Evolutionary conservation across 2,888 invertebrate genomes (phyloP).

Genomic region (Polyploca ridens): DNA sequence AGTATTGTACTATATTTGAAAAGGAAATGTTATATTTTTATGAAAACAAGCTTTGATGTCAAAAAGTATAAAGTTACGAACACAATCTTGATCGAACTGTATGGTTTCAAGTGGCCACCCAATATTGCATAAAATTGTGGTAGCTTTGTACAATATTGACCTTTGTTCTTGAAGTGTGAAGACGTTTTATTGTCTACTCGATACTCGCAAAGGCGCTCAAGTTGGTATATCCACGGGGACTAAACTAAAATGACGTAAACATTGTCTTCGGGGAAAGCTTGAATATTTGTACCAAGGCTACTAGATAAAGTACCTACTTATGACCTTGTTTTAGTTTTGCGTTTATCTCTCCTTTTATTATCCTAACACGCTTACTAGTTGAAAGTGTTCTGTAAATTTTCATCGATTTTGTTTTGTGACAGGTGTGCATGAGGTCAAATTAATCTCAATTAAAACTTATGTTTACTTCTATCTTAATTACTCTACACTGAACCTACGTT

Average conservation of each 20-base stretch:
- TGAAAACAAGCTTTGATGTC: not conserved
- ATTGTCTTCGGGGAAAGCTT: constrained; percentile 12
- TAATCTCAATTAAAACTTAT: too few species aligned
- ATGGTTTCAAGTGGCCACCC: constrained; percentile 3
- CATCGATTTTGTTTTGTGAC: not conserved
- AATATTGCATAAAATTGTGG: constrained; percentile 6
- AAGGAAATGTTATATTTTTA: not conserved
- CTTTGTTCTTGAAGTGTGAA: not conserved
- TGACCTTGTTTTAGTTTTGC: not conserved
- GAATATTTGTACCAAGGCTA: constrained; percentile 14
- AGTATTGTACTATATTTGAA: not conserved
- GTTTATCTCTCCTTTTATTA: not conserved
- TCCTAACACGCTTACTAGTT: not conserved
- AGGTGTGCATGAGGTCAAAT: too few species aligned
- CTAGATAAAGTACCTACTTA: not conserved
- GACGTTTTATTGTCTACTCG: constrained; percentile 1
- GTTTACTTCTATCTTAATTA: too few species aligned
- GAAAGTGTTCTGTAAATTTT: too few species aligned
- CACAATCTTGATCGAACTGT: not conserved
- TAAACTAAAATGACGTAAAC: constrained; percentile 18
- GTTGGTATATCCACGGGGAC: not conserved
- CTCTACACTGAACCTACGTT: too few species aligned
- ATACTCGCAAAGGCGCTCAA: constrained; percentile 6
- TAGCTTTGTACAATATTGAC: not conserved
- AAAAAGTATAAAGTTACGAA: constrained; percentile 3